Base-by-base conservation (phyloP, 2,797 vertebrate genomes). In the Kryptopterus vitreolus region DNA sequence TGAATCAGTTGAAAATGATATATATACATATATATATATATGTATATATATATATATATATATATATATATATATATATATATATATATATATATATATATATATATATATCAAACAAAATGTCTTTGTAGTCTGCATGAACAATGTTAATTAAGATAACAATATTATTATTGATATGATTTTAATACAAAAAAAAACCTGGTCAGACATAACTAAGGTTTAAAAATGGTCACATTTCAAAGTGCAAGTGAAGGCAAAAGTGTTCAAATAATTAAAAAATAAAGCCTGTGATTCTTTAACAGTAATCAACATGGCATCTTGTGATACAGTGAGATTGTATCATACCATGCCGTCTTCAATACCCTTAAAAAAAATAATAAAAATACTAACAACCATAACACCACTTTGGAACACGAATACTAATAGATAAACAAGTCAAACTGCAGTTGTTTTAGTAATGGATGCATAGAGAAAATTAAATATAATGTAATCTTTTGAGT, bases 401-500 rank as follows among this genome's bases (percentile, higher is more conserved):
- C 1, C 70, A 81, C 53, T 26, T 76, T 24, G 65, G 31, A 81
- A 63, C 38, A 55, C 18, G 59, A 53, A 50, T 22, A 52, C 43
- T 46, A 33, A 52, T 71, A 52, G 16, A 33, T 52, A 78, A 38
- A 29, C 43, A 13, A 76, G 50, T 77, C 22, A 75, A 78, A 53
- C 75, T 79, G 69, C n/a, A 81, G 76, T 57, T 76, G 16, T 68
- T 66, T 76, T 75, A 80, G 38, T 63, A 24, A 58, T 18, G 33
- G 12, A 76, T 62, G 43, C 62, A 62, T 79, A 62, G 70, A 69
- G 59, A 77, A 59, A 52, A 76, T 73, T 63, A 81, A 72, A 66
- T 68, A 69, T 9, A 59, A 74, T 35, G 69, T 53, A 83, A 61
- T 77, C n/a, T 53, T 76, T 18, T 53, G 65, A 43, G 38, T 55